These are phyloP conservation scores for Urophycis tenuis DNA, from an alignment of 2,797 vertebrate species.

Conservation along the genomic window DNA sequence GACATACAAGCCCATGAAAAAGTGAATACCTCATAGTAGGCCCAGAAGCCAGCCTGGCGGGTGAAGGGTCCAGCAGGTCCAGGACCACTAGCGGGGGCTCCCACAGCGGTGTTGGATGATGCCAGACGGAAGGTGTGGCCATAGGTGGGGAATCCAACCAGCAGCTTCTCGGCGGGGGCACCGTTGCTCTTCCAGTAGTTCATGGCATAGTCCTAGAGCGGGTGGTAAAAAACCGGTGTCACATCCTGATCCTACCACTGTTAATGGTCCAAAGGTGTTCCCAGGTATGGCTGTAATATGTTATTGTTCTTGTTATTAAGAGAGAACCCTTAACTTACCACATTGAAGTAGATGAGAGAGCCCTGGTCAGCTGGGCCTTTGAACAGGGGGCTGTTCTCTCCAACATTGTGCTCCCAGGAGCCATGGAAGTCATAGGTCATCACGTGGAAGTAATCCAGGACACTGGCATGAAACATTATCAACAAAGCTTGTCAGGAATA, in stretches of 20 bases:
- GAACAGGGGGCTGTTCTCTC: conserved; percentile 80
- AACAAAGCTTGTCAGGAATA: neutral
- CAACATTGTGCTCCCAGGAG: conserved; percentile 60
- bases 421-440: conserved; percentile 79
- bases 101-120: conserved; percentile 43
- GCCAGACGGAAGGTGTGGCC: conserved; percentile 66
- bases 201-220: conserved; percentile 45
- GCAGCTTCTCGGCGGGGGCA: conserved; percentile 45
- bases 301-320: neutral
- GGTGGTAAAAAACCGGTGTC: neutral
- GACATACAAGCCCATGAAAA: neutral
- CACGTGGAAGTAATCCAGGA: conserved; percentile 77
- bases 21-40: conserved; percentile 67
- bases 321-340: conserved; percentile 29
- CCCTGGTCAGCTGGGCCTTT: conserved; percentile 56
- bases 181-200: conserved; percentile 53
- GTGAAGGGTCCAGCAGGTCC: conserved; percentile 45
- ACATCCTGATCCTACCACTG: neutral
- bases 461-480: conserved; percentile 45
- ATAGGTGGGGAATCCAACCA: conserved; percentile 77
- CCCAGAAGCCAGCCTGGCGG: conserved; percentile 64
- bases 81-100: conserved; percentile 41
- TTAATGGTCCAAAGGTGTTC: neutral
- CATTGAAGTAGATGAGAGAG: conserved; percentile 41
- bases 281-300: neutral